Conservation (phyloP, 2,113 vertebrate genomes). For the Hystrix brachyura region DNA sequence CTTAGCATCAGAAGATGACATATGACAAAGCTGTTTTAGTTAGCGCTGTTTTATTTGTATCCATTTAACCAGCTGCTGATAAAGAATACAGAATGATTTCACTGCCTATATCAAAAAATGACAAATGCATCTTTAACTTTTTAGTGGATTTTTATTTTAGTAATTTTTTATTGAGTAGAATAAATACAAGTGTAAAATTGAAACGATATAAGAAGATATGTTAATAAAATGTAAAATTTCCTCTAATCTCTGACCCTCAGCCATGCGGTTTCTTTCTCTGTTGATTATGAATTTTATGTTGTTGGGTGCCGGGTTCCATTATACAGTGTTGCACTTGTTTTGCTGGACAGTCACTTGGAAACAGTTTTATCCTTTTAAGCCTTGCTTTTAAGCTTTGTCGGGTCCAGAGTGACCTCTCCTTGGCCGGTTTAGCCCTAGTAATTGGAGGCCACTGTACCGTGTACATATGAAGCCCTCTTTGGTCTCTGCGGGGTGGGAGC, state of each 20-base stretch:
- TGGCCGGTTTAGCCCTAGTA: not conserved
- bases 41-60: not conserved
- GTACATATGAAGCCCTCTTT: not conserved
- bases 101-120: not conserved
- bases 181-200: not conserved
- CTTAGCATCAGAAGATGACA: not conserved
- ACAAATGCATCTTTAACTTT: not conserved
- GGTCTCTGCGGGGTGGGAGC: not conserved
- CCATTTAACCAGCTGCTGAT: not conserved
- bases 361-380: not conserved
- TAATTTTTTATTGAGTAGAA: not conserved
- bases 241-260: not conserved
- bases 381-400: not conserved
- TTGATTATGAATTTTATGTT: not conserved
- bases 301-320: constrained; percentile 8
- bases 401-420: not conserved
- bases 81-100: constrained; percentile 1
- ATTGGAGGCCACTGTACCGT: not conserved
- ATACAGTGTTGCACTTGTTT: not conserved
- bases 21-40: not conserved
- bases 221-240: not conserved
- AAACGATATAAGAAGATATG: not conserved
- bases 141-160: constrained; percentile 33
- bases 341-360: not conserved
- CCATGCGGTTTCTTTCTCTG: not conserved